Evolutionary conservation across 2,888 invertebrate genomes (phyloP), one percentile per base, ranked within the genome.

Genomic region (Drosophila formosana): DNA sequence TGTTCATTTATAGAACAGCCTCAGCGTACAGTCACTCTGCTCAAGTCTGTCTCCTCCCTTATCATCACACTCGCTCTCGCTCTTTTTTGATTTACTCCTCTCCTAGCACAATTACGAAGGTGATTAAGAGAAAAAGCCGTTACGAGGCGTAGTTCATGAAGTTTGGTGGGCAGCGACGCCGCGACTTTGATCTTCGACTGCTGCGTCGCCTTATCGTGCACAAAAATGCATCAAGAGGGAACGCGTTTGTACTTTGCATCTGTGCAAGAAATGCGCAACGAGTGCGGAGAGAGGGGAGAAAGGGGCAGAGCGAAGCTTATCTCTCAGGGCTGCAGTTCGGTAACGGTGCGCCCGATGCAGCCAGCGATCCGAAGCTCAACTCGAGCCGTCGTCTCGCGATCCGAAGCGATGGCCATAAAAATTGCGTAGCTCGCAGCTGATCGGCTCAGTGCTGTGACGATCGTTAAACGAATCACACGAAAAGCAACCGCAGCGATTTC

Each of bases 361-460:
- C 25, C 41, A 43, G n/a, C 26, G 25, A 13, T 39, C 72, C 80
- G 76, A 76, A 76, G 76, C 76, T 78, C 30, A 65, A 62, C 47
- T 57, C 37, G 46, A 37, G 37, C 37, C 37, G n/a, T 37, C 37
- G 37, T 37, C n/a, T 55, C 55, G 63, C 37, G 52, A 52, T 28
- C 4, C 13, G 39, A 43, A 23, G 39, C 28, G 62, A 23, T 51
- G 56, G 66, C 60, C 78, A 78, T 88, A 88, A 77, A 88, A 89
- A 89, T 81, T 82, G 82, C 78, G 83, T 61, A 56, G 56, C 49
- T 55, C 47, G 58, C 79, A 78, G 67, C 78, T 68, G 74, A 78
- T 79, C 69, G 70, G 63, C 58, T 91, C 84, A 91, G 90, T 91
- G 57, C 74, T 70, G 69, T 72, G 75, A 53, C 78, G 77, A 46